A percentile compares a stretch with the other conserved stretches of the same genome.
Evolutionary conservation across 2,888 invertebrate species (phyloP).

Genomic region (Myopa testacea): DNA sequence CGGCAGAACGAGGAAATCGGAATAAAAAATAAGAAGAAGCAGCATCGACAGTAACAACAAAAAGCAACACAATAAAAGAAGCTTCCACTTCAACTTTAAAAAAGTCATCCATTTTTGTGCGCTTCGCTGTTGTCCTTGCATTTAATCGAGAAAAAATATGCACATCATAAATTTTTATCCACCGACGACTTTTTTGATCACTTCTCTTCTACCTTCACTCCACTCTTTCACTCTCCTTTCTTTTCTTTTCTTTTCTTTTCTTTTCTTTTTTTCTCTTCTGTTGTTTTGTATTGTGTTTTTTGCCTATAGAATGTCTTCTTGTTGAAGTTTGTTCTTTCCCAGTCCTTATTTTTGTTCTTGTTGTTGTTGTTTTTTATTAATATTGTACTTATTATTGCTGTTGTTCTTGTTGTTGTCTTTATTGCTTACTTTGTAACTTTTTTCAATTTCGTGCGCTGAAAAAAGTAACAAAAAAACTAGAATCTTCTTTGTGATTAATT

Average conservation of each 20-base stretch:
- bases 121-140: neutral
- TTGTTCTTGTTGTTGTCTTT: no score
- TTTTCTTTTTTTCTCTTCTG: neutral
- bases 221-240: neutral
- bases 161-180: conserved; percentile 21
- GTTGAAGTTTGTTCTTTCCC: neutral
- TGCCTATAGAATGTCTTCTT: neutral
- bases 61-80: neutral
- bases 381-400: no score
- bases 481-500: no score
- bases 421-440: no score
- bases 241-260: neutral
- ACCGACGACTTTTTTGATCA: neutral
- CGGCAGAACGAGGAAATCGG: neutral
- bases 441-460: no score
- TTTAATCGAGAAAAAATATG: conserved; percentile 6
- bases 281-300: neutral
- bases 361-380: neutral
- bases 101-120: neutral
- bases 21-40: neutral
- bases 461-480: no score
- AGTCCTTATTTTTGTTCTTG: neutral
- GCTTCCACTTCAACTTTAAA: neutral
- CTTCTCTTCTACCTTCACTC: neutral
- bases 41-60: neutral